Base-by-base conservation (phyloP, 64 coral and sea anemone species). In the Anthopleura sola region DNA sequence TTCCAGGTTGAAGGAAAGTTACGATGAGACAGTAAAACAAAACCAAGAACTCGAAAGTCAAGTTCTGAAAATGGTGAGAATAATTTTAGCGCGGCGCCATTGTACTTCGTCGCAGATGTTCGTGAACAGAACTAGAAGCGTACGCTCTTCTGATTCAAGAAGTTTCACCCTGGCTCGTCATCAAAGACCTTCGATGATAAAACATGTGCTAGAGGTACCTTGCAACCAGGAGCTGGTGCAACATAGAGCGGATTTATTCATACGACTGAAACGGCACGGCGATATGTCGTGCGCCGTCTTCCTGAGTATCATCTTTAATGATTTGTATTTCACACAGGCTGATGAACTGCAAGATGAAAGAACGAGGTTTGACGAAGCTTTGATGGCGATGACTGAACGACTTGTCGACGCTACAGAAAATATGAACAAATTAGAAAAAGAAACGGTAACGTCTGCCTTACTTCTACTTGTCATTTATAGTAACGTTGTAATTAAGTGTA, bases 1-100 rank as follows among this genome's bases (percentile, higher is more conserved):
- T 62, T 62, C 24, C 66, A 91, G 89, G 57, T 83, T 91, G 4
- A 91, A 86, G 79, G 84, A 36, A 53, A 78, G 77, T 68, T 91
- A 91, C 53, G 89, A 91, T 36, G 84, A 91, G 20, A 44, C 78
- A 4, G 37, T 91, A 36, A 78, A 81, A 82, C 78, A 86, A 85
- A 91, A 91, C 54, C 89, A 91, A 82, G 84, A 91, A 56, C 84
- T 91, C 37, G 89, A 91, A 51, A 86, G 55, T 33, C 84, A 66
- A 86, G 60, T 91, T 78, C 75, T 91, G n/a, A 76, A 86, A 60
- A 31, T 86, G 89, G 89, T 91, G 47, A 44, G 44, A 21, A 7
- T 15, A 44, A 7, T 32, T 71, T 13, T 71, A 32, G 11, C 28
- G 12, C 14, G 6, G n/a, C 16, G 58, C 21, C 58, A 26, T 23